phyloP scores from a whole-genome alignment of 2,888 invertebrate species.

The Amorpha juglandis region DNA sequence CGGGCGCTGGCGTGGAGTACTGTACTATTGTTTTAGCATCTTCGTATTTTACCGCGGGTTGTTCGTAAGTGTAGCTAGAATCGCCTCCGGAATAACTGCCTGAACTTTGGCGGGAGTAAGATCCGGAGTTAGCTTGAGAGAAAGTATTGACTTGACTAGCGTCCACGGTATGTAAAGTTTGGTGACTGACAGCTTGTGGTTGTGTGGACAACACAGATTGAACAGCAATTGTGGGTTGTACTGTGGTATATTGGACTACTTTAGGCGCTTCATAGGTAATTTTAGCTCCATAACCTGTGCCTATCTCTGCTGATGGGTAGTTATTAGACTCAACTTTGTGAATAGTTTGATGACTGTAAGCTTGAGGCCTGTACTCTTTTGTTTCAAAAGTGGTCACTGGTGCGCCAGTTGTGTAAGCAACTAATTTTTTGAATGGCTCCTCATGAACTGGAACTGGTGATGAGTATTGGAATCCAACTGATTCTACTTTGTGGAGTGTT shows the following conservation, averaged over 20 bases:
- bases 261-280: conserved; percentile 50
- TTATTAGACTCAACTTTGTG: conserved; percentile 59
- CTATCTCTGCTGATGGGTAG: conserved; percentile 49
- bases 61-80: conserved; percentile 59
- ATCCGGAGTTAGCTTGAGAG: conserved; percentile 43
- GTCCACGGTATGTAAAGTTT: conserved; percentile 67
- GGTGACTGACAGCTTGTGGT: conserved; percentile 62
- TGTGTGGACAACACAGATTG: conserved; percentile 60
- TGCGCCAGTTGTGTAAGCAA: conserved; percentile 75
- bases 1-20: conserved; percentile 60
- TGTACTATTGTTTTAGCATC: conserved; percentile 54
- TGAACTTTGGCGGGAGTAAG: conserved; percentile 24
- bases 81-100: conserved; percentile 17
- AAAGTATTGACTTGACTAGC: conserved; percentile 55
- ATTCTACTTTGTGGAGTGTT: conserved; percentile 62
- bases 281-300: conserved; percentile 46
- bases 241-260: conserved; percentile 54
- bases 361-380: conserved; percentile 58
- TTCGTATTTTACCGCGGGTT: conserved; percentile 56
- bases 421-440: conserved; percentile 69
- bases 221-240: conserved; percentile 52
- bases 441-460: conserved; percentile 65
- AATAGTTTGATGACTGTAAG: conserved; percentile 65
- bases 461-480: conserved; percentile 63
- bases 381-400: conserved; percentile 53